phyloP scores from a whole-genome alignment of 1,140 invertebrate genomes.

The Euwallacea similis region DNA sequence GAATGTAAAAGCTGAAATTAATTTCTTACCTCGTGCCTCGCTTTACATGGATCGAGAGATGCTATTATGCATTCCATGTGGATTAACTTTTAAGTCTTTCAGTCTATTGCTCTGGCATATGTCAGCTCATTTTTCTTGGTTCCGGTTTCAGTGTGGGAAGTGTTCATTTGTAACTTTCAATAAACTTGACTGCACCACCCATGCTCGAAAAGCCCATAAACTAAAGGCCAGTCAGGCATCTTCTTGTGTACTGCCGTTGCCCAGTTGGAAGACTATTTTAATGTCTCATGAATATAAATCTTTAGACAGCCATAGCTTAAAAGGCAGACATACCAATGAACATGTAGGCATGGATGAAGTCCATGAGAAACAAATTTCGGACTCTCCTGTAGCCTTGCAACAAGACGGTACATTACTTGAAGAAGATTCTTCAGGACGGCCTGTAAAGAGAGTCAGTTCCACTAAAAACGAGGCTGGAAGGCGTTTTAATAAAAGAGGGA shows the following conservation, averaged over 20 bases:
- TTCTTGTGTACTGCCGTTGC: conserved; percentile 49
- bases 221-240: conserved; percentile 47
- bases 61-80: conserved; percentile 53
- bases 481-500: neutral
- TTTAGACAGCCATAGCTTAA: conserved; percentile 15
- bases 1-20: neutral
- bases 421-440: conserved; percentile 1
- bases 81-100: conserved; percentile 48
- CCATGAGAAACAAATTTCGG: neutral
- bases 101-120: conserved; percentile 53
- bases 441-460: neutral
- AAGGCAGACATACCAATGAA: conserved; percentile 28
- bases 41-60: conserved; percentile 42
- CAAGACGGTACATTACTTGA: conserved; percentile 9
- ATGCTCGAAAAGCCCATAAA: conserved; percentile 52
- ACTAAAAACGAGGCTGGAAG: neutral
- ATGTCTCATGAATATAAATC: conserved; percentile 43
- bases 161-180: conserved; percentile 54
- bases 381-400: neutral
- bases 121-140: conserved; percentile 55
- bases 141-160: conserved; percentile 53
- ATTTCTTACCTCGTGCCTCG: conserved; percentile 18
- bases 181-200: conserved; percentile 52
- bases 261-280: conserved; percentile 44
- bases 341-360: conserved; percentile 4